Base-by-base conservation (phyloP, 2,113 vertebrate genomes). In the Scytalopus superciliaris region DNA sequence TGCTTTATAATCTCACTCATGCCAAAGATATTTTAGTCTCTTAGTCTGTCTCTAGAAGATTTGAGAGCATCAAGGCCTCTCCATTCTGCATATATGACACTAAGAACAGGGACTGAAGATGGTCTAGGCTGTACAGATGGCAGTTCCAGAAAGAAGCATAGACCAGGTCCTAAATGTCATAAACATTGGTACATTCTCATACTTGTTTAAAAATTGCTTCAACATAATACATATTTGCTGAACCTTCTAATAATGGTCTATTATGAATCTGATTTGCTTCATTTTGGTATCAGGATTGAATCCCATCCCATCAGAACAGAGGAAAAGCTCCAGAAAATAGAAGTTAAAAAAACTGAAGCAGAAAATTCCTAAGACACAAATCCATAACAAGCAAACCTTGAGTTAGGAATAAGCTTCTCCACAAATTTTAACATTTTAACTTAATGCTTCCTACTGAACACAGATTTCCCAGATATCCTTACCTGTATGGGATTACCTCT, bases 341-440 rank as follows among this genome's bases (percentile, higher is more conserved):
- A 73, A 73, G 23, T 47, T 62, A 35, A 33, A 47, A 77, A 89
- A 83, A 25, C 23, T 40, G 40, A 60, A 89, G 40, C 2, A 15
- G 5, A 62, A 57, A 74, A 15, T 3, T 47, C 15, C 21, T 6
- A 18, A 7, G 10, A 89, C 21, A 44, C 31, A 88, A 86, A 78
- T n/a, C 47, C 44, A 40, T 4, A 45, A 22, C 3, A 12, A 2
- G 0, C 5, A 13, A 92, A 17, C 15, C 7, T 3, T 12, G 17
- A 70, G 13, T 44, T 37, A n/a, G 23, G 52, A 87, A 83, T 52
- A 42, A 39, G 3, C 14, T 55, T 66, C 25, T 50, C 57, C 19
- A 5, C 52, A 37, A 42, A 37, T 63, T 92, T 72, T 53, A 55
- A 18, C 5, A 8, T 23, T 12, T 87, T 30, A 50, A 13, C 33